A percentile compares a stretch with the other conserved stretches of the same genome.
Evolutionary conservation across 2,113 vertebrate genomes (phyloP).

Genomic region (Mola mola): DNA sequence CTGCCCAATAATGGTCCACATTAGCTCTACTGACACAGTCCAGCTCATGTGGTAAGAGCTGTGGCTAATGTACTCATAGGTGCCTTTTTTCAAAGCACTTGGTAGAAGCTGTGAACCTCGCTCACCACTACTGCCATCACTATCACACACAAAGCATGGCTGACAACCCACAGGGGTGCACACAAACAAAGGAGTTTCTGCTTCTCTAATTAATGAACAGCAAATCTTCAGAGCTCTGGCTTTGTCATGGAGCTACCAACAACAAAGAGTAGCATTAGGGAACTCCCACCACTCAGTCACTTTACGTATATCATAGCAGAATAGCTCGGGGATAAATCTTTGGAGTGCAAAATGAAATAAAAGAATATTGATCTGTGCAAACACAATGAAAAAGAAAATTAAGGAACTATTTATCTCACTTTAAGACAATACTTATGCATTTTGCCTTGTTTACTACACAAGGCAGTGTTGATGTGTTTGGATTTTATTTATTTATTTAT

Average conservation of each 20-base stretch:
- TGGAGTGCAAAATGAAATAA: too few relatives aligned
- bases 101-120: slow-evolving; percentile 47
- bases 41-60: slow-evolving; percentile 59
- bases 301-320: slow-evolving; percentile 35
- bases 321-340: slow-evolving; percentile 45
- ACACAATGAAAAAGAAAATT: too few relatives aligned
- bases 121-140: neutral
- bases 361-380: too few relatives aligned
- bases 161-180: slow-evolving; percentile 44
- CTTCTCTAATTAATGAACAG: slow-evolving; percentile 77
- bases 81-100: slow-evolving; percentile 50
- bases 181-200: slow-evolving; percentile 54
- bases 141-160: slow-evolving; percentile 46
- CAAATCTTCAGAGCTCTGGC: slow-evolving; percentile 65
- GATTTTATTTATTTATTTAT: too few relatives aligned
- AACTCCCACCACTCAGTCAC: slow-evolving; percentile 46
- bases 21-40: slow-evolving; percentile 43
- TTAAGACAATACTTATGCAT: too few relatives aligned
- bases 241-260: slow-evolving; percentile 53
- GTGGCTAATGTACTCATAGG: slow-evolving; percentile 56
- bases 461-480: too few relatives aligned
- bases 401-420: too few relatives aligned
- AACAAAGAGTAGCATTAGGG: slow-evolving; percentile 46
- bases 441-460: too few relatives aligned
- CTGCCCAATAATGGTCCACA: slow-evolving; percentile 26